Evolutionary conservation across 2,888 invertebrate genomes (phyloP).

Genomic region (Caenorhabditis zanzibari): DNA sequence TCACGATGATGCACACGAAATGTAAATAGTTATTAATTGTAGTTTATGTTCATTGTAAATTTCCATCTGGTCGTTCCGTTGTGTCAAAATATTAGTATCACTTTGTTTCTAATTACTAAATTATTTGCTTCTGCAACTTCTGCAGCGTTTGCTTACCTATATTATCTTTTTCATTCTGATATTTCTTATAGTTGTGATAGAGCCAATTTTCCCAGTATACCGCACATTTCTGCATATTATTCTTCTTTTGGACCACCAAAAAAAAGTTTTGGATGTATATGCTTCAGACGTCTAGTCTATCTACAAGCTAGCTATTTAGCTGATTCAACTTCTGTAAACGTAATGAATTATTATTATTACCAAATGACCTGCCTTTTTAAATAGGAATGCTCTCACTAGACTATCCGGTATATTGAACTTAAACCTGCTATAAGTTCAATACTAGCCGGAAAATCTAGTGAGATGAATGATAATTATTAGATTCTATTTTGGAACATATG

Average conservation of each 20-base stretch:
- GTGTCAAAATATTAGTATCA: slow-evolving; percentile 15
- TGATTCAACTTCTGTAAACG: too few species aligned
- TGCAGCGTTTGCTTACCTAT: slow-evolving; percentile 6
- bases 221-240: slow-evolving; percentile 4
- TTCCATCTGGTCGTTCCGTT: neutral
- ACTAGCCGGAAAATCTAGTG: slow-evolving; percentile 4
- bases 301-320: too few species aligned
- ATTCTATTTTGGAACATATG: neutral
- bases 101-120: neutral
- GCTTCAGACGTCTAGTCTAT: too few species aligned
- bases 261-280: neutral
- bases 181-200: slow-evolving; percentile 42
- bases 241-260: neutral
- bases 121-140: neutral
- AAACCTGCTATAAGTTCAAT: slow-evolving; percentile 22
- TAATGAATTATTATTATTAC: neutral
- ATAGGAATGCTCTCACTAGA: slow-evolving; percentile 2
- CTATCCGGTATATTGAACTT: slow-evolving; percentile 57
- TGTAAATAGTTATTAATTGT: slow-evolving; percentile 20
- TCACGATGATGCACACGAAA: slow-evolving; percentile 54
- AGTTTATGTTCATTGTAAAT: neutral
- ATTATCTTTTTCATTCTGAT: slow-evolving; percentile 10
- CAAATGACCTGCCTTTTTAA: neutral
- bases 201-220: slow-evolving; percentile 6
- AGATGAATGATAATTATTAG: neutral